phyloP scores from a whole-genome alignment of 2,888 invertebrate genomes.

The Germaria angustata region DNA sequence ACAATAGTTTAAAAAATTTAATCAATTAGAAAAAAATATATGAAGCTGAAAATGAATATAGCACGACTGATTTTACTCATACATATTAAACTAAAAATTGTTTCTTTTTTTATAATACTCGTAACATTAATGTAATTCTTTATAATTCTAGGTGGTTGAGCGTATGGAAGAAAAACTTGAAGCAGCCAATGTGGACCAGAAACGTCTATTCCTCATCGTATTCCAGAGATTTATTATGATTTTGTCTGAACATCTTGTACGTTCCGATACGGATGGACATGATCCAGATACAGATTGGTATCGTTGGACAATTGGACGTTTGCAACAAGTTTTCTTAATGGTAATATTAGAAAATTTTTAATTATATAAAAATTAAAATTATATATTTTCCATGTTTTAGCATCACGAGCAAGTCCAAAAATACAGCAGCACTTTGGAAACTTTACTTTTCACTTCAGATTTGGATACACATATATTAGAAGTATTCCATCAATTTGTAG shows the following conservation, averaged over 20 bases:
- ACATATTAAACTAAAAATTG: too few relatives aligned
- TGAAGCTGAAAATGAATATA: too few relatives aligned
- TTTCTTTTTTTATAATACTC: too few relatives aligned
- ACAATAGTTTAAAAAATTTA: neutral
- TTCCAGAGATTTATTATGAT: constrained; percentile 99
- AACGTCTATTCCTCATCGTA: constrained; percentile 96
- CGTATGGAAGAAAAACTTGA: constrained; percentile 97
- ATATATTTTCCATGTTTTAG: constrained; percentile 82
- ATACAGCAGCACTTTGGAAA: constrained; percentile 96
- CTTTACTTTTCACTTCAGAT: constrained; percentile 96
- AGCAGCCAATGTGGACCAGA: constrained; percentile 96
- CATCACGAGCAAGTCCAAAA: constrained; percentile 98
- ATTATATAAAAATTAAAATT: neutral
- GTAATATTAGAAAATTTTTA: constrained; percentile 81
- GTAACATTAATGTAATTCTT: neutral
- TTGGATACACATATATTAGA: constrained; percentile 97
- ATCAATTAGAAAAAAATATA: too few relatives aligned
- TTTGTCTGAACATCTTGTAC: constrained; percentile 95
- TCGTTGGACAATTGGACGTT: constrained; percentile 94
- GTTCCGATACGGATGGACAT: constrained; percentile 94
- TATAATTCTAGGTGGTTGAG: constrained; percentile 87
- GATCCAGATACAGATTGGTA: constrained; percentile 98
- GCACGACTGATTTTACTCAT: too few relatives aligned
- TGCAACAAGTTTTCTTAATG: constrained; percentile 96
- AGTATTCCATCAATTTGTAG: constrained; percentile 98